Base-by-base conservation (phyloP, 2,113 vertebrate genomes). In the Nannospalax galili region DNA sequence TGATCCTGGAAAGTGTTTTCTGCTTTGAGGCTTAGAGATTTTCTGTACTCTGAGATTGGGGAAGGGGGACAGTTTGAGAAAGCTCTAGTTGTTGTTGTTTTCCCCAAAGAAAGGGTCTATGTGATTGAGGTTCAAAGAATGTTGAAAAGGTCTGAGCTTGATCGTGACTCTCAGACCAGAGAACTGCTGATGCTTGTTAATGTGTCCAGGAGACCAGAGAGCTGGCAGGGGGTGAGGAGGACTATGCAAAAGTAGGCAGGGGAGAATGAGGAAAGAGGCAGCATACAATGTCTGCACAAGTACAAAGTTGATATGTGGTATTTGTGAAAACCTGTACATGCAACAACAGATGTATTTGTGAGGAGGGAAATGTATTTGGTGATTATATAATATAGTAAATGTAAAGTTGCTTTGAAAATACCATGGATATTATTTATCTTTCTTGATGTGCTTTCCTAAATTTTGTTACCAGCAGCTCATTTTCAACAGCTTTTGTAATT, bases 401-500 rank as follows among this genome's bases (percentile, higher is more conserved):
- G 22, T 24, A 56, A 67, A 84, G 32, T 56, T 40, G 52, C 79
- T 87, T 89, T 89, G 62, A 62, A 84, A 84, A 72, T 58, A 73
- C 7, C 4, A 22, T 10, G 35, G 52, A 40, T 42, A 58, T 77
- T 78, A 12, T 90, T 92, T 86, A 45, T 80, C 20, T 91, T 67
- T 74, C 48, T 88, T 24, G 9, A 0, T 3, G 19, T 40, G 15
- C 6, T 78, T 16, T 88, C 92, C 56, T 82, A 45, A 72, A 62
- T 95, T 88, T 87, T 40, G 35, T 87, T 42, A 30, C 52, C 35
- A 70, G 28, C 15, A 72, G 62, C 40, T 94, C 67, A 20, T 89
- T 88, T 73, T 73, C 80, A 80, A 5, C 42, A 56, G 75, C 40
- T 40, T 92, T 92, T 92, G 9, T 84, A 32, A 82, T 85, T 74